These are phyloP conservation scores for Crenichthys baileyi DNA, from an alignment of 2,797 vertebrate genomes.

Conservation along the genomic window DNA sequence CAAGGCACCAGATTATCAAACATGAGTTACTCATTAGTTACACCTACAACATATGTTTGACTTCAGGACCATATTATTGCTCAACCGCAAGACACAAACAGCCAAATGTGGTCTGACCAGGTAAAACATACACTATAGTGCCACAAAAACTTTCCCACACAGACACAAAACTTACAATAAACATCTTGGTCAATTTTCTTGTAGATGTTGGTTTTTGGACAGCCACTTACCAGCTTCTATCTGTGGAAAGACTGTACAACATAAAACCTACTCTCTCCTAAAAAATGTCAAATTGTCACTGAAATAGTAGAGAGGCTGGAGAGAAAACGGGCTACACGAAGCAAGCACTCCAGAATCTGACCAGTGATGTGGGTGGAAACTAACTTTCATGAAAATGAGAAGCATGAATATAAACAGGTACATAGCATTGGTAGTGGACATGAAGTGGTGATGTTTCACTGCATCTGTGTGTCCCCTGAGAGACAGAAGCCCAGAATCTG, in stretches of 20 bases:
- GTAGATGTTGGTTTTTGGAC: background rate
- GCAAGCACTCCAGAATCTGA: background rate
- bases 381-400: background rate
- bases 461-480: background rate
- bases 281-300: background rate
- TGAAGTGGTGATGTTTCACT: background rate
- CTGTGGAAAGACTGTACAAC: background rate
- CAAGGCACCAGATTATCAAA: conserved; percentile 49
- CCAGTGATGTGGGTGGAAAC: background rate
- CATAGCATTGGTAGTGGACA: background rate
- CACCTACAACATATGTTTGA: conserved; percentile 40
- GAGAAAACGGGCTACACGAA: background rate
- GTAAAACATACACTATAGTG: conserved; percentile 7
- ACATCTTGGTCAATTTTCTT: background rate
- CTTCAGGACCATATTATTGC: conserved; percentile 44
- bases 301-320: background rate
- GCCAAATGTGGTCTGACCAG: conserved; percentile 31
- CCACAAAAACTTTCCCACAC: too few species aligned
- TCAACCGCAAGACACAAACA: conserved; percentile 46
- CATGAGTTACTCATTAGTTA: conserved; percentile 60
- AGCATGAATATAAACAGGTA: background rate
- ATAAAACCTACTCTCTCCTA: background rate
- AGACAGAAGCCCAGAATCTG: background rate
- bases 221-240: background rate
- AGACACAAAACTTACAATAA: background rate